Evolutionary conservation across 2,888 invertebrate species (phyloP), one percentile per base, ranked within the genome.

Genomic region (Mythimna pallens): DNA sequence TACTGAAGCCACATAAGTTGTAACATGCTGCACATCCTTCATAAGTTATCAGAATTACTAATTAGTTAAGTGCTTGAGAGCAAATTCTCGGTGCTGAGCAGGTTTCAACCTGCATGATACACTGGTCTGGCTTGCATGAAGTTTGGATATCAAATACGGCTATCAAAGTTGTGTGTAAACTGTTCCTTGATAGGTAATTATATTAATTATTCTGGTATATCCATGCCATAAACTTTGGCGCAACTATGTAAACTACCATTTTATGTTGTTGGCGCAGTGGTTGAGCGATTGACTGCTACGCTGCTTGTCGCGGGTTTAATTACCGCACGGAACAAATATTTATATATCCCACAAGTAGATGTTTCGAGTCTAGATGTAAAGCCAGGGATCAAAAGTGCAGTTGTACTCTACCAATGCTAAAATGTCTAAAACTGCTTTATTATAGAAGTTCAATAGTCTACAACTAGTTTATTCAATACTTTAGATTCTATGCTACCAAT

Each of bases 11-110:
- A 25, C 34, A 30, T 63, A 50, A 66, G 47, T 57, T 20, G 5
- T n/a, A 65, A 65, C 58, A 59, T 66, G 20, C 40, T 59, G 25
- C 40, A 36, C 30, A 64, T 69, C 55, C 20, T 58, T 55, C 14
- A 6, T 22, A 70, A 82, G 58, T 70, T 55, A 59, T 20, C 10
- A 12, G 30, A 67, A 55, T 65, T 59, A 65, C 30, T 73, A 25
- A 81, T 70, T 36, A 61, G 54, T 62, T 65, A 62, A 79, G 73
- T 79, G 70, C 62, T 82, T 67, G 14, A 20, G 61, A 66, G 40
- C 12, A 78, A 78, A 30, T 69, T 70, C 30, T 50, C 17, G 54
- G 58, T 55, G 34, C 83, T 73, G 47, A 59, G n/a, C 22, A n/a
- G 57, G 66, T 61, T 77, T 59, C 57, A 47, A 36, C 22, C 36